Conservation (phyloP, 1,140 invertebrate species). For the Phymorhynchus buccinoides region DNA sequence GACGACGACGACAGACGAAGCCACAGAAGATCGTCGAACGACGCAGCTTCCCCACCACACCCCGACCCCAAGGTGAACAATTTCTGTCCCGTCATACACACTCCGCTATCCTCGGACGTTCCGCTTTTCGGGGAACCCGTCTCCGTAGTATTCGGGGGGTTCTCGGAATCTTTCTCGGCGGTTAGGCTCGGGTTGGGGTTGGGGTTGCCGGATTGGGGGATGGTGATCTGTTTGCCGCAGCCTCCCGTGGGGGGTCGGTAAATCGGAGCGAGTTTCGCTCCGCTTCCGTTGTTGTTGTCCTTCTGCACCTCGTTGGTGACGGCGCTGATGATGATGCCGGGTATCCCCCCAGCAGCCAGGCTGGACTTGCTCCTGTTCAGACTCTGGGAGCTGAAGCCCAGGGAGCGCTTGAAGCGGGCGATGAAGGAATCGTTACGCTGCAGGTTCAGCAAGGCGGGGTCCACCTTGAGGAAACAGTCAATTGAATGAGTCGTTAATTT, state of each 20-base stretch:
- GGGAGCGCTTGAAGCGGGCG: conserved; percentile 60
- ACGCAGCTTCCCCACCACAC: neutral
- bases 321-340: conserved; percentile 49
- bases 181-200: no score
- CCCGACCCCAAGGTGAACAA: no score
- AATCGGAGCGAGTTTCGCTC: conserved; percentile 34
- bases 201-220: conserved; percentile 25
- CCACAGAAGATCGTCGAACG: conserved; percentile 40
- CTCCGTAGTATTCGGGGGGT: neutral
- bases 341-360: conserved; percentile 53
- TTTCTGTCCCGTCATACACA: conserved; percentile 15
- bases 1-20: conserved; percentile 31
- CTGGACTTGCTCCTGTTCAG: conserved; percentile 64
- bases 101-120: conserved; percentile 20
- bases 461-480: conserved; percentile 68
- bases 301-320: conserved; percentile 42
- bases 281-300: conserved; percentile 37
- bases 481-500: no score
- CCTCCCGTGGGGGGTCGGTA: conserved; percentile 45
- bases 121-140: conserved; percentile 35
- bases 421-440: conserved; percentile 65
- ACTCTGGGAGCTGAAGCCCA: conserved; percentile 65
- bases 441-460: conserved; percentile 60
- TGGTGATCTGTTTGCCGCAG: neutral
- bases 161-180: no score